A percentile compares a stretch with the other conserved stretches of the same genome.
Evolutionary conservation across 1,140 invertebrate genomes (phyloP).

Genomic region (Musca domestica): DNA sequence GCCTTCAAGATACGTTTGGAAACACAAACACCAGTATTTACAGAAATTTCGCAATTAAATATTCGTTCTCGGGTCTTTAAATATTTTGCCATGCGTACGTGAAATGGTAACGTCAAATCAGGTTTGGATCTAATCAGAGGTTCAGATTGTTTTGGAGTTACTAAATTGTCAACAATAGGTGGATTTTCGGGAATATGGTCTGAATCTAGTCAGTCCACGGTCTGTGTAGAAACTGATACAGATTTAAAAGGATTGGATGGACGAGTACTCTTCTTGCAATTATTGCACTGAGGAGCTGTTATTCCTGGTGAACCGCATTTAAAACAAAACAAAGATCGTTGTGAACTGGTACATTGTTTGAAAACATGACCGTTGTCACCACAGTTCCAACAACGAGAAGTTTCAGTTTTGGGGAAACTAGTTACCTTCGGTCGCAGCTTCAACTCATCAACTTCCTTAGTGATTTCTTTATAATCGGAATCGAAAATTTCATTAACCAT

Average conservation of each 20-base stretch:
- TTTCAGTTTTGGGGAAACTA: too few relatives aligned
- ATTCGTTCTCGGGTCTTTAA: not conserved
- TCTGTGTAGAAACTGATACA: not conserved
- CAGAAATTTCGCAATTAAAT: not conserved
- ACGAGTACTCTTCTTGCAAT: not conserved
- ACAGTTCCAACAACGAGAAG: too few relatives aligned
- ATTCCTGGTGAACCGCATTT: constrained; percentile 26
- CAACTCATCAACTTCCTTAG: not conserved
- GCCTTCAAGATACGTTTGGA: not conserved
- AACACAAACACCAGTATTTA: not conserved
- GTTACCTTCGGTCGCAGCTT: too few relatives aligned
- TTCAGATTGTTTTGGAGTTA: not conserved
- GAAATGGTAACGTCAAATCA: not conserved
- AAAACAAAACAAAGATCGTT: constrained; percentile 33
- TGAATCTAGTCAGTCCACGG: not conserved
- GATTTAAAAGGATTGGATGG: not conserved
- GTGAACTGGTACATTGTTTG: constrained; percentile 29
- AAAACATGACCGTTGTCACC: too few relatives aligned
- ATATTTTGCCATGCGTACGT: constrained; percentile 1
- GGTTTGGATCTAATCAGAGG: not conserved
- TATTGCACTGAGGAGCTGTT: not conserved
- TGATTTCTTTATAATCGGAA: not conserved
- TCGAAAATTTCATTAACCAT: not conserved
- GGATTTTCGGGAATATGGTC: not conserved
- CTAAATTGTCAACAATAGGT: not conserved